A percentile compares a stretch with the other conserved stretches of the same genome.
These are phyloP conservation scores for Lycaon pictus DNA, from an alignment of 2,113 vertebrate species.

Conservation along the genomic window DNA sequence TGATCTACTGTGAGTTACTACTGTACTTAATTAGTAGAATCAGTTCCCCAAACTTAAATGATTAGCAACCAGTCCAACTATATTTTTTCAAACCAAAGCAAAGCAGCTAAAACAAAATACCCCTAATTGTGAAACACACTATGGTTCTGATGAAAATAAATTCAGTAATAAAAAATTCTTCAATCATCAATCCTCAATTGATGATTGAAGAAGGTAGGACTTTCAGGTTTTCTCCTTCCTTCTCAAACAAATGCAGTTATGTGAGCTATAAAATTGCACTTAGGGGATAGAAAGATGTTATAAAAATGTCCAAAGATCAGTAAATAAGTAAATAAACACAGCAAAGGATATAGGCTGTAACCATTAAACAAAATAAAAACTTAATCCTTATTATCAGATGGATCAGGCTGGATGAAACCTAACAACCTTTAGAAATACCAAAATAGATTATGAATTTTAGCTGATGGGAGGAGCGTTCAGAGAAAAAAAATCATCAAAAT, in stretches of 20 bases:
- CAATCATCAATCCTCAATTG: background rate
- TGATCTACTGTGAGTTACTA: background rate
- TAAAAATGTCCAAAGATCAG: constrained; percentile 43
- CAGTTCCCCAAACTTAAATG: constrained; percentile 15
- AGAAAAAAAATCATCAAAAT: background rate
- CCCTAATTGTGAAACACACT: background rate
- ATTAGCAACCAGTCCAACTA: background rate
- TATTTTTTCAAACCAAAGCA: constrained; percentile 49
- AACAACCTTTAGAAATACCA: constrained; percentile 4
- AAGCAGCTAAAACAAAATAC: background rate
- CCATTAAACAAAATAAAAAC: background rate
- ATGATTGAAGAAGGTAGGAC: too few relatives aligned
- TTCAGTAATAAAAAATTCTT: constrained; percentile 38
- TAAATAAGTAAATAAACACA: background rate
- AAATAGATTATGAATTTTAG: constrained; percentile 21
- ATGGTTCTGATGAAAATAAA: constrained; percentile 8
- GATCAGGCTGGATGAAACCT: background rate
- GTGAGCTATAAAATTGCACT: background rate
- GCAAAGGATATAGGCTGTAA: background rate
- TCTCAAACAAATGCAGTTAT: constrained; percentile 26
- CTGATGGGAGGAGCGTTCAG: background rate
- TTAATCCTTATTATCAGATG: background rate
- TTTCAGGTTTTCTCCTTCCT: constrained; percentile 7
- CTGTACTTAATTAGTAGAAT: constrained; percentile 1
- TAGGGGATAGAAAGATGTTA: background rate